Base-by-base conservation (phyloP, 30 jellyfish, hydroid and myxozoan genomes). In the Chrysaora quinquecirrha region DNA sequence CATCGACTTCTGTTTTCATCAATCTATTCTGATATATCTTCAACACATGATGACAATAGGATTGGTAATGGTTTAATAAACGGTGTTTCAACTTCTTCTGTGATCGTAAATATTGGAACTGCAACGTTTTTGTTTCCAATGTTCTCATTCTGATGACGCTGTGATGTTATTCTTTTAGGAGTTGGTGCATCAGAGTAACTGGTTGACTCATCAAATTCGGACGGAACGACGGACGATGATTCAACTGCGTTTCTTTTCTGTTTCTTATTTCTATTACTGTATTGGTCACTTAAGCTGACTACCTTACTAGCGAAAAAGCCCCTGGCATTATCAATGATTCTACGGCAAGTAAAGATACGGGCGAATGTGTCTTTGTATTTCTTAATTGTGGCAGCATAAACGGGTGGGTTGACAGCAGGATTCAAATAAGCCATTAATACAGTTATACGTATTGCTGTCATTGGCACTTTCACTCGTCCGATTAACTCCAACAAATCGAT, bases 361-460 rank as follows among this genome's bases (percentile, higher is more conserved):
- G 61, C 65, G 21, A 78, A 78, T 25, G 80, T 14, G 18, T 63
- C 75, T 78, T 76, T 34, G 50, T 78, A 64, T 6, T 64, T 1
- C 68, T 78, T 63, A 30, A 20, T 78, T 23, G 64, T 78, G 52
- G 81, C 80, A 12, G 89, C 89, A 32, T 78, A 78, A 2, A 78
- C 64, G 7, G 89, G 89, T 6, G 89, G 80, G 38, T 78, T 78
- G 28, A 78, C 89, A 23, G 89, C 89, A 14, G 89, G 48, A 30
- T 78, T 78, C 31, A 60, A 30, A 34, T 78, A 78, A 0, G 81
- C 89, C 33, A 78, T 22, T n/a, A 64, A 21, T 18, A 78, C 34
- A 12, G 89, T 76, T 12, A 78, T 61, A 1, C 48, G 34, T 9
- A 78, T 56, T 28, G 66, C 89, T 10, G 28, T 19, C 12, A 24